These are phyloP conservation scores for Xerus rutilus DNA, from an alignment of 2,797 vertebrate species.

Conservation along the genomic window DNA sequence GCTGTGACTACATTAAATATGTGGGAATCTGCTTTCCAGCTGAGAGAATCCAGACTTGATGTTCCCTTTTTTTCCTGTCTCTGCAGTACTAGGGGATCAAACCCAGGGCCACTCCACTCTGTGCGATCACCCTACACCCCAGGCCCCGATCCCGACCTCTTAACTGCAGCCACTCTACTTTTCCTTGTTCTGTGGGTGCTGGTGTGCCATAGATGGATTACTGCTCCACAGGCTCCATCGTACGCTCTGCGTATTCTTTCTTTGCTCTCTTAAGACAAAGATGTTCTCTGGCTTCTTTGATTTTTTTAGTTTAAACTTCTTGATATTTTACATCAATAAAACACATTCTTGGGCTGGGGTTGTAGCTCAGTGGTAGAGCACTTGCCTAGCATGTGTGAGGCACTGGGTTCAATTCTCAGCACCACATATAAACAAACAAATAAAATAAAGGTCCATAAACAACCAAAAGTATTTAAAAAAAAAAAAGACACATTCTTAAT, in stretches of 20 bases:
- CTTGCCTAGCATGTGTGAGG: too few relatives aligned
- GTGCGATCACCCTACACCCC: too few relatives aligned
- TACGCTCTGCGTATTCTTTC: not conserved
- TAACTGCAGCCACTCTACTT: not conserved
- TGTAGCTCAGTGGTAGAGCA: too few relatives aligned
- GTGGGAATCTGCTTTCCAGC: not conserved
- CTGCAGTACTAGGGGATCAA: not conserved
- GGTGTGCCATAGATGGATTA: not conserved
- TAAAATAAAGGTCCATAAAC: too few relatives aligned
- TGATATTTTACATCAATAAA: conserved; percentile 19
- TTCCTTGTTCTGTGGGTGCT: not conserved
- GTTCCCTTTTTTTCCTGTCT: not conserved
- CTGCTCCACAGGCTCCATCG: not conserved
- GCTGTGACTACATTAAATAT: not conserved
- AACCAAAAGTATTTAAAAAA: too few relatives aligned
- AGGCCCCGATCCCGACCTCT: not conserved
- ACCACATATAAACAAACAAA: too few relatives aligned
- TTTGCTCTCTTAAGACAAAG: not conserved
- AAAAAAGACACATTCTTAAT: not conserved
- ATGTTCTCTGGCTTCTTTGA: conserved; percentile 4
- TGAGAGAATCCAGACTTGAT: not conserved
- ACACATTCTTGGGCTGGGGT: too few relatives aligned
- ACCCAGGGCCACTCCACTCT: not conserved
- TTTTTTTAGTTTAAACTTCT: conserved; percentile 30
- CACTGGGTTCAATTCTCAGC: too few relatives aligned